phyloP scores from a whole-genome alignment of 2,888 invertebrate species.

The Diarsia mendica region DNA sequence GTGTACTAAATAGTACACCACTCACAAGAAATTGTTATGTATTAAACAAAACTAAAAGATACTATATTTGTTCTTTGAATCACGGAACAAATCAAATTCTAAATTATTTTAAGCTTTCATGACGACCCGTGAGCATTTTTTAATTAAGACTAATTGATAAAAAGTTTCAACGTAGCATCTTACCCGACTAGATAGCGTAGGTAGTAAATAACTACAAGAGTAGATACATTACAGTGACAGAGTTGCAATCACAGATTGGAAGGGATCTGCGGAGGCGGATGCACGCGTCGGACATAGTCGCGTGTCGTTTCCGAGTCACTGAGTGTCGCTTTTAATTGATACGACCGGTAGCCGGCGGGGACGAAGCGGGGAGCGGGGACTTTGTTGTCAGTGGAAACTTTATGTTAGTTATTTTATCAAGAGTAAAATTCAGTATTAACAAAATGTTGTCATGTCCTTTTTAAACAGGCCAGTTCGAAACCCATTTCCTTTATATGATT shows the following conservation, averaged over 20 bases:
- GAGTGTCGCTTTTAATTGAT: conserved; percentile 63
- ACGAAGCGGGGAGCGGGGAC: neutral
- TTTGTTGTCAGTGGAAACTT: conserved; percentile 1
- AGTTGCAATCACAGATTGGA: conserved; percentile 15
- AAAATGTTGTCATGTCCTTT: too few species aligned
- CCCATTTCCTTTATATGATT: too few species aligned
- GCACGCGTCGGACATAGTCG: conserved; percentile 49
- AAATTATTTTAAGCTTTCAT: neutral
- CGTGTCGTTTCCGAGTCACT: conserved; percentile 62
- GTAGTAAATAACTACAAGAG: neutral
- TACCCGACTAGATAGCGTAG: neutral
- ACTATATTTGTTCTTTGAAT: neutral
- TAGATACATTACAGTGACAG: neutral
- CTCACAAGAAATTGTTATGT: too few species aligned
- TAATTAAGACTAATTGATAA: neutral
- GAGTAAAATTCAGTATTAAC: too few species aligned
- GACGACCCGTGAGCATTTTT: neutral
- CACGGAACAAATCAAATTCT: neutral
- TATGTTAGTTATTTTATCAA: neutral
- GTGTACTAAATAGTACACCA: too few species aligned
- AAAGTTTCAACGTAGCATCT: neutral
- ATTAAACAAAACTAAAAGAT: neutral
- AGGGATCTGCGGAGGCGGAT: conserved; percentile 36
- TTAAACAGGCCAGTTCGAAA: too few species aligned
- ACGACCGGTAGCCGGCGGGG: conserved; percentile 43